Base-by-base conservation (phyloP, 2,113 vertebrate genomes). In the Craseonycteris thonglongyai region DNA sequence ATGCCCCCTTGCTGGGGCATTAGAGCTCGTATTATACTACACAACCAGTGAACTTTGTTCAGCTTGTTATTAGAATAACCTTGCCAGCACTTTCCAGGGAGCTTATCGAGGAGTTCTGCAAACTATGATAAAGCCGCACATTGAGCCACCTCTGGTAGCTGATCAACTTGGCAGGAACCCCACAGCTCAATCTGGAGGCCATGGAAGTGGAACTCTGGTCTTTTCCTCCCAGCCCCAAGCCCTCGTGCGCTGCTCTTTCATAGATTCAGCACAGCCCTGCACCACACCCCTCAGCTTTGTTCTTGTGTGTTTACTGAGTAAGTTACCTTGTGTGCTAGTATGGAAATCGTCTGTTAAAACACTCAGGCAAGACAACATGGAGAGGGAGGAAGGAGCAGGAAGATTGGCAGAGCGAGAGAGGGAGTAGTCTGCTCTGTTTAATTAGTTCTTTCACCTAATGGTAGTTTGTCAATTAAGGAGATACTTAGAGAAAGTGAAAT, bases 381-480 rank as follows among this genome's bases (percentile, higher is more conserved):
- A 96, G 95, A 95, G 96, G 93, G 94, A 96, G 74, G 88, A 51
- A 63, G 95, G 92, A 89, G 95, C 95, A 85, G 40, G 40, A 65
- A 79, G 49, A 45, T 40, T 49, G 85, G 97, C 21, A 4, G 93
- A 85, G 96, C 96, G 88, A 97, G 97, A 11, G 95, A 93, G 96
- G 94, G 82, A 97, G 97, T 90, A 56, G 92, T 98, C 80, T 92
- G 97, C 96, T 93, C 96, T 97, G 97, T 98, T 97, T 98, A 98
- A 98, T 98, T 98, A 98, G 97, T 98, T 98, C 98, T 98, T 98
- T 98, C 97, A 98, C 98, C 97, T 98, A 97, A 98, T 97, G 97
- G 97, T 98, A 98, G 98, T 98, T 98, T 98, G 97, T 98, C 98
- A 98, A 98, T 98, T 98, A 99, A 97, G 97, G 97, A 98, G 98